Conservation (phyloP, 2,113 vertebrate species). For the Myocastor coypus region DNA sequence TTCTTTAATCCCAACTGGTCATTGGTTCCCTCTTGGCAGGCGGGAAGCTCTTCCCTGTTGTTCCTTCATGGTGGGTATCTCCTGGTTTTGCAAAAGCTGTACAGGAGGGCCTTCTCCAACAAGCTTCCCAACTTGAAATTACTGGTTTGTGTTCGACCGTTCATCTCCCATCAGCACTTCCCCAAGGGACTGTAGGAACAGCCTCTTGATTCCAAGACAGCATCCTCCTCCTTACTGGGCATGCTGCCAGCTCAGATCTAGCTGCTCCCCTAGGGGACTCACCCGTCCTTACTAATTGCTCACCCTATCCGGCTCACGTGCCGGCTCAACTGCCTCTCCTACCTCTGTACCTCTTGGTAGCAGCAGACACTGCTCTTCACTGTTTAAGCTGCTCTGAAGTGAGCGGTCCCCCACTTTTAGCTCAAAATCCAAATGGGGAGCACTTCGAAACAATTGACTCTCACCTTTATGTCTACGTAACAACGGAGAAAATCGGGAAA, state of each 20-base stretch:
- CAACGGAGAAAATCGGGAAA: not conserved
- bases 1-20: not conserved
- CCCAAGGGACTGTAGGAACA: not conserved
- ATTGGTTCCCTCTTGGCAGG: not conserved
- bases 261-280: not conserved
- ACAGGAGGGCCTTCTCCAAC: not conserved
- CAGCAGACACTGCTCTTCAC: not conserved
- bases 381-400: not conserved
- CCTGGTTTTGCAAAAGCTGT: slow-evolving; percentile 14
- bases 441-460: not conserved
- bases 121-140: not conserved
- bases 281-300: not conserved
- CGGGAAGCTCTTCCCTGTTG: not conserved
- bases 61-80: not conserved
- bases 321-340: not conserved
- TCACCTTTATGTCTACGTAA: not conserved
- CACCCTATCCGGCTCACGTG: too few species aligned
- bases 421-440: not conserved
- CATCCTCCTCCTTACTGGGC: not conserved
- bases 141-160: slow-evolving; percentile 1
- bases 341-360: not conserved
- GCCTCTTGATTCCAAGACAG: not conserved
- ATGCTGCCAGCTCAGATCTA: not conserved
- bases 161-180: not conserved
- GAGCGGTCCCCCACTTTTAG: not conserved